Evolutionary conservation across 2,888 invertebrate genomes (phyloP).

Genomic region (Cremastinae sp.): DNA sequence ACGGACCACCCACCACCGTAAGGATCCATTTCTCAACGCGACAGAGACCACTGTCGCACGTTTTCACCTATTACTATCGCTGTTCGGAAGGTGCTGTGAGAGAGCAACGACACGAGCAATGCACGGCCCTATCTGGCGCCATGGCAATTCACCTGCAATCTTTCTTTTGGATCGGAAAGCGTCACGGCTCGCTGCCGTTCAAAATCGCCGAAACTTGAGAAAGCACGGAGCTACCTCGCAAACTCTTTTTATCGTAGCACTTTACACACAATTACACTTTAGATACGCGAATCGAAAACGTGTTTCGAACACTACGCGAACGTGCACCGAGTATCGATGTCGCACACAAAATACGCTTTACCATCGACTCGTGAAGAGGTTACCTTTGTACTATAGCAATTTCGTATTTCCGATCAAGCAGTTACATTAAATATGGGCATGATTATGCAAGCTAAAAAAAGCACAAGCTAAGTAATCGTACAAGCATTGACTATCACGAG

Average conservation of each 20-base stretch:
- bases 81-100: slow-evolving; percentile 17
- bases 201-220: neutral
- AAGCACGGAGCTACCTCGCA: slow-evolving; percentile 5
- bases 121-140: slow-evolving; percentile 76
- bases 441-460: neutral
- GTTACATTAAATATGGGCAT: slow-evolving; percentile 3
- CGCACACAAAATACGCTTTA: slow-evolving; percentile 10
- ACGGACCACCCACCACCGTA: slow-evolving; percentile 80
- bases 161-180: neutral
- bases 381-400: slow-evolving; percentile 51
- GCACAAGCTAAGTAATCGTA: neutral
- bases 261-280: slow-evolving; percentile 42
- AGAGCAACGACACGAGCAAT: slow-evolving; percentile 53
- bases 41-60: slow-evolving; percentile 11
- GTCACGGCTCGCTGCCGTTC: neutral
- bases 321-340: slow-evolving; percentile 8
- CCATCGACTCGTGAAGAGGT: slow-evolving; percentile 18
- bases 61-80: slow-evolving; percentile 48
- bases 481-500: slow-evolving; percentile 6
- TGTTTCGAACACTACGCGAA: slow-evolving; percentile 27
- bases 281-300: slow-evolving; percentile 27
- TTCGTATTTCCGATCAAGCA: slow-evolving; percentile 34
- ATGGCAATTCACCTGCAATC: slow-evolving; percentile 59
- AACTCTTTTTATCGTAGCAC: slow-evolving; percentile 42
- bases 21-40: slow-evolving; percentile 79